Conservation (phyloP, 2,797 vertebrate genomes). For the Alauda arvensis region DNA sequence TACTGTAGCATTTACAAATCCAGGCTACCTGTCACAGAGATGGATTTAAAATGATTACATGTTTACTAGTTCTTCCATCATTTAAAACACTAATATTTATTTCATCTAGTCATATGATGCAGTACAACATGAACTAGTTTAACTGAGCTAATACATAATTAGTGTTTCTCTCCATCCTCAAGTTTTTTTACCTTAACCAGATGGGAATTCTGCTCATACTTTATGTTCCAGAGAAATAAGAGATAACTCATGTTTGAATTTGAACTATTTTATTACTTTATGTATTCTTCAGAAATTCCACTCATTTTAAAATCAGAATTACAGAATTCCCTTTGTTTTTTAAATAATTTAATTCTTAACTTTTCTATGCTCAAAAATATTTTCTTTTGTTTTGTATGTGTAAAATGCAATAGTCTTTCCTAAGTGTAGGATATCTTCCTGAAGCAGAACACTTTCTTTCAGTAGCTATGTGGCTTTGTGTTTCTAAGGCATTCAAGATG, state of each 20-base stretch:
- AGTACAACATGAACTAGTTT: conserved; percentile 46
- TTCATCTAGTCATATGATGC: conserved; percentile 13
- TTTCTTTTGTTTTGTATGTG: not conserved
- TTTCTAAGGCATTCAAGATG: not conserved
- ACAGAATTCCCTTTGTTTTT: not conserved
- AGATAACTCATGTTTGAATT: conserved; percentile 5
- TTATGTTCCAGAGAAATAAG: conserved; percentile 15
- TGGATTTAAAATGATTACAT: not conserved
- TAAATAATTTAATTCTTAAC: not conserved
- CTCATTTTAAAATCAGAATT: not conserved
- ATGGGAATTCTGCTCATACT: conserved; percentile 40
- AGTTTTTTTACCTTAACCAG: conserved; percentile 40
- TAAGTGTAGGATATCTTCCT: not conserved
- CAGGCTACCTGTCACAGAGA: not conserved
- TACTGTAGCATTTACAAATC: not conserved
- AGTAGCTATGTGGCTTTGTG: not conserved
- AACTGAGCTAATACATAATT: conserved; percentile 56
- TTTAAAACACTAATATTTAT: conserved; percentile 50
- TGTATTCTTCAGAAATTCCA: not conserved
- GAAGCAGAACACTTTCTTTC: not conserved
- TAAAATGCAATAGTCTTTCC: not conserved
- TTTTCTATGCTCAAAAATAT: not conserved
- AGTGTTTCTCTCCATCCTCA: conserved; percentile 32
- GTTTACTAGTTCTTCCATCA: not conserved
- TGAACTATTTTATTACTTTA: not conserved